Evolutionary conservation across 2,113 vertebrate genomes (phyloP), one percentile per base, ranked within the genome.

Genomic region (Agapornis roseicollis): DNA sequence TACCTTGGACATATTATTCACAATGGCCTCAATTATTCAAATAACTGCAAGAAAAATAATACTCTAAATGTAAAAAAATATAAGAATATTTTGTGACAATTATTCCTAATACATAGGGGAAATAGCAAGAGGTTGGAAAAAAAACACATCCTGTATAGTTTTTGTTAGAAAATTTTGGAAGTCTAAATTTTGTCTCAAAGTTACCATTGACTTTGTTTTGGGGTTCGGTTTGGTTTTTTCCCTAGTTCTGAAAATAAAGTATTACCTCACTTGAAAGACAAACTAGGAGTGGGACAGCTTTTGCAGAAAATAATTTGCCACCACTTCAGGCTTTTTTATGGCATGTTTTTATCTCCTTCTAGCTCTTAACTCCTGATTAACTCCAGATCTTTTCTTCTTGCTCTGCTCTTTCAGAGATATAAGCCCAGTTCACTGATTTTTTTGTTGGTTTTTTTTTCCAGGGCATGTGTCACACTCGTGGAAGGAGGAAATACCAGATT

Each of bases 401-500:
- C 29, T 79, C 42, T 82, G 10, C 25, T 17, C 33, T 28, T 46
- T 46, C 13, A 60, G 29, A 92, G 20, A 35, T 50, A 35, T 1
- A 71, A 83, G 12, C 11, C 10, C 8, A 0, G 1, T 39, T 79
- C 16, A 23, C 65, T 2, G 0, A 25, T 17, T 14, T 3, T 76
- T 70, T 77, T 64, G 9, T 20, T 14, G n/a, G n/a, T n/a, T n/a
- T n/a, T 3, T 76, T 70, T 77, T 64, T 7, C 84, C 66, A 88
- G 70, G 28, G 17, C 37, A 8, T 11, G 7, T 65, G 61, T 79
- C 52, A 69, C 39, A 15, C 49, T 52, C n/a, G 19, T 6, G 56
- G 33, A n/a, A 64, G n/a, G n/a, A 88, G 68, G 71, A 96, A 95
- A 68, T 74, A 35, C 53, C 42, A 78, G 44, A 37, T 42, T 33